Conservation (phyloP, 2,113 vertebrate genomes). For the Neogale vison region DNA sequence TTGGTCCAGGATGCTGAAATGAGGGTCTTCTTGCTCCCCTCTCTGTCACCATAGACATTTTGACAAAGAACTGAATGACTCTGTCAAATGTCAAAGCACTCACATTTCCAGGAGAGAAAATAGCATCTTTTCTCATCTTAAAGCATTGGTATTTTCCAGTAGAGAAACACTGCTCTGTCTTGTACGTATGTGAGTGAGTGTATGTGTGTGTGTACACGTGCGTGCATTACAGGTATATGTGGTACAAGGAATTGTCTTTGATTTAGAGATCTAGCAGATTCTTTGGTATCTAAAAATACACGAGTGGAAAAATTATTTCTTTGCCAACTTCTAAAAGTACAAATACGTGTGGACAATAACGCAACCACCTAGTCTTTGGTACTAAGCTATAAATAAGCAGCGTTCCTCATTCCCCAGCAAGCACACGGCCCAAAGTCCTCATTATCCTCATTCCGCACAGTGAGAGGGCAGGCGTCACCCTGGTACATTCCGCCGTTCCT, state of each 20-base stretch:
- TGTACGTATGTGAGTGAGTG: not conserved
- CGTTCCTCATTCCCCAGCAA: not conserved
- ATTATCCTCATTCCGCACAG: not conserved
- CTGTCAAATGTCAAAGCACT: not conserved
- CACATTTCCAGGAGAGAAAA: not conserved
- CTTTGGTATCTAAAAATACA: not conserved
- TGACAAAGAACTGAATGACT: not conserved
- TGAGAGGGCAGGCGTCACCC: not conserved
- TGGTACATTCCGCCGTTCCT: not conserved
- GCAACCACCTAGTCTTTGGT: not conserved
- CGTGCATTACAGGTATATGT: rapidly evolving
- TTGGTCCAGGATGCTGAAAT: not conserved
- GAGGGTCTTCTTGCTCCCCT: not conserved
- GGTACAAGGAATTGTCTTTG: not conserved
- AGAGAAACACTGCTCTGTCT: not conserved
- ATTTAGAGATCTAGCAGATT: not conserved
- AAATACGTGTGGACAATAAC: not conserved
- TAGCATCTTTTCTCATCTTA: not conserved
- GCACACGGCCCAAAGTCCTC: not conserved
- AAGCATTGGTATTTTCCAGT: not conserved
- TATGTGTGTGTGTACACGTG: rapidly evolving
- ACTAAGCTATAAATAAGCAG: not conserved
- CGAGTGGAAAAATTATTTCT: not conserved
- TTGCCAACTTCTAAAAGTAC: not conserved
- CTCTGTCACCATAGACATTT: not conserved